Evolutionary conservation across 2,888 invertebrate species (phyloP), one percentile per base, ranked within the genome.

Genomic region (Drosophila koepferae): DNA sequence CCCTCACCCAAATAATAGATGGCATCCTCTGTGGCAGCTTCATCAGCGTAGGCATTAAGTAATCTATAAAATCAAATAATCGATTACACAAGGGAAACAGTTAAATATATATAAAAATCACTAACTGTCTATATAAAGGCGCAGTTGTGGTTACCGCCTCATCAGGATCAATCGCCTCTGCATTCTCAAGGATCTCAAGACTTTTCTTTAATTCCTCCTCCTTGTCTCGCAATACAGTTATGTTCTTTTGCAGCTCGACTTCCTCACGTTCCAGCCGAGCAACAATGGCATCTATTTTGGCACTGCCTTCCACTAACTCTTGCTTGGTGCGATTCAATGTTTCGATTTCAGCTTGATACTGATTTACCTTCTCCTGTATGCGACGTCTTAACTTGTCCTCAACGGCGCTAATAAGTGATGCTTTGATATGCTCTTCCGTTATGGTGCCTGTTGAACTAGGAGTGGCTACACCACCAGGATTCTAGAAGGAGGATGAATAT

Each of bases 1-100:
- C 98, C 99, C 94, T 99, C 98, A 10, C 99, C 99, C 94, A 99
- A 96, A 92, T 98, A 99, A 93, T 99, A 99, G 91, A 99, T 98
- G 72, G 99, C 98, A 94, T 99, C 99, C 94, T 99, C 99, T 61
- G 98, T 95, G 18, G 99, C 99, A 74, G 99, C 98, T 94, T 99
- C 99, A 93, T 99, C 99, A 58, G 98, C 98, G 94, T 98, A 99
- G 49, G 98, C 96, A 93, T 97, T 98, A 72, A 99, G 93, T 90
- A 99, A 95, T 92, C 97, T 97, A 88, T 2, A 93, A 31, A 44
- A 23, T 8, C 31, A 41, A 41, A 9, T 16, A 3, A 12, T n/a
- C 6, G 14, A 38, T 58, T 18, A 34, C 1, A 9, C 5, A 53
- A 2, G 4, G 3, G 1, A 23, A 9, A 14, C 6, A 20, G 23